A percentile compares a stretch with the other conserved stretches of the same genome.
These are phyloP conservation scores for Theristus sp. DNA, from an alignment of 2,888 invertebrate genomes.

Conservation along the genomic window DNA sequence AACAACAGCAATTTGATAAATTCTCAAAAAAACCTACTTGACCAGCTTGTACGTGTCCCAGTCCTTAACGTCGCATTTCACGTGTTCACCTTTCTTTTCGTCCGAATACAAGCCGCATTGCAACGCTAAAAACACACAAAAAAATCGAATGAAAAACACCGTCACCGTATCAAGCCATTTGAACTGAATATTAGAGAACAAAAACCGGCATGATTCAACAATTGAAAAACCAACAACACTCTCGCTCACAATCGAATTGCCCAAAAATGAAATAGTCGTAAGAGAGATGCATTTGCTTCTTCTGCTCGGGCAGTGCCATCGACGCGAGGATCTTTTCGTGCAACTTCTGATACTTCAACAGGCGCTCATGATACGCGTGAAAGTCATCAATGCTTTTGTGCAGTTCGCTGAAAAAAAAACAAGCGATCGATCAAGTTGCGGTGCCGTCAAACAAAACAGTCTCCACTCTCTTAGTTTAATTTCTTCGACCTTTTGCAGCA, in stretches of 20 bases:
- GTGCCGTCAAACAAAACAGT: too few relatives aligned
- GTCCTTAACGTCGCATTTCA: background rate
- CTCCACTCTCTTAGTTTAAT: too few relatives aligned
- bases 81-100: background rate
- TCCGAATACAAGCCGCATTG: background rate
- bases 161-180: too few relatives aligned
- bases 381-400: conserved; percentile 45
- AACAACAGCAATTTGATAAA: too few relatives aligned
- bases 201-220: too few relatives aligned
- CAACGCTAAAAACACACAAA: background rate
- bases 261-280: conserved; percentile 4
- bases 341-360: conserved; percentile 43
- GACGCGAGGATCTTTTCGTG: conserved; percentile 42
- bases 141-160: too few relatives aligned
- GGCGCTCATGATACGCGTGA: conserved; percentile 44
- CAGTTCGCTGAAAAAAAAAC: conserved; percentile 27
- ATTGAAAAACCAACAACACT: background rate
- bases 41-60: background rate
- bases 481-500: too few relatives aligned
- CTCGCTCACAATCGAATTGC: background rate
- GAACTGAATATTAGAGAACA: too few relatives aligned
- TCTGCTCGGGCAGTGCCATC: conserved; percentile 35
- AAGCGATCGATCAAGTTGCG: too few relatives aligned
- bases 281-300: conserved; percentile 15
- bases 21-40: background rate